Conservation (phyloP, 2,113 vertebrate genomes). For the Myiopsitta monachus region DNA sequence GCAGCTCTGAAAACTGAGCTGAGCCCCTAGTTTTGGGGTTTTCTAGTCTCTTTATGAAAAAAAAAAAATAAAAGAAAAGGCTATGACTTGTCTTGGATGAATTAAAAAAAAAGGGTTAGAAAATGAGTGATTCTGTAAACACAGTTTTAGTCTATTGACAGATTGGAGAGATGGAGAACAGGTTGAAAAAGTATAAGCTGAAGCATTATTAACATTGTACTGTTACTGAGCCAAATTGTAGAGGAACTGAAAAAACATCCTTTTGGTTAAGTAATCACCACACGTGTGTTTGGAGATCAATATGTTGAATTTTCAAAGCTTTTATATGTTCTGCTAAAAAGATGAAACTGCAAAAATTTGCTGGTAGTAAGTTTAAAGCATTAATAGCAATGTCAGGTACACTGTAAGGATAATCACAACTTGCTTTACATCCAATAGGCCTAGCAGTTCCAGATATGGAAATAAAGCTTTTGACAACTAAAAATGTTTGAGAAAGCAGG, state of each 20-base stretch:
- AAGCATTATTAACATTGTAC: constrained; percentile 57
- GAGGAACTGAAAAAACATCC: constrained; percentile 16
- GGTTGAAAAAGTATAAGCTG: constrained; percentile 58
- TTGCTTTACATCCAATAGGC: constrained; percentile 28
- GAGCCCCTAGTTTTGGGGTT: background rate
- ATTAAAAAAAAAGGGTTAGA: constrained; percentile 13
- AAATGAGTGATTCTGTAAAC: constrained; percentile 37
- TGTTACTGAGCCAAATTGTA: constrained; percentile 47
- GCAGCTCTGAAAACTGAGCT: background rate
- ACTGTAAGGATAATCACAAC: constrained; percentile 47
- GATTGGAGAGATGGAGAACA: constrained; percentile 46
- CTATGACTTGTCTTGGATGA: background rate
- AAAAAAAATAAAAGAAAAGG: background rate
- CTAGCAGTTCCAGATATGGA: constrained; percentile 50
- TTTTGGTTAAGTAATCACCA: constrained; percentile 57
- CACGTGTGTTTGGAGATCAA: constrained; percentile 48
- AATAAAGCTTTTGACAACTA: constrained; percentile 45
- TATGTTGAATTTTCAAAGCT: constrained; percentile 53
- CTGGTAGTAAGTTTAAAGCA: constrained; percentile 49
- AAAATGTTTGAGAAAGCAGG: background rate
- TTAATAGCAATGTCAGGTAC: constrained; percentile 48
- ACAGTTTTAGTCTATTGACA: constrained; percentile 30
- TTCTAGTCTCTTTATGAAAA: background rate
- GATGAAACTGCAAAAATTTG: constrained; percentile 58
- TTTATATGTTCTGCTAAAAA: constrained; percentile 44